Conservation (phyloP, 23 tunicate species). For the Diplosoma virens region DNA sequence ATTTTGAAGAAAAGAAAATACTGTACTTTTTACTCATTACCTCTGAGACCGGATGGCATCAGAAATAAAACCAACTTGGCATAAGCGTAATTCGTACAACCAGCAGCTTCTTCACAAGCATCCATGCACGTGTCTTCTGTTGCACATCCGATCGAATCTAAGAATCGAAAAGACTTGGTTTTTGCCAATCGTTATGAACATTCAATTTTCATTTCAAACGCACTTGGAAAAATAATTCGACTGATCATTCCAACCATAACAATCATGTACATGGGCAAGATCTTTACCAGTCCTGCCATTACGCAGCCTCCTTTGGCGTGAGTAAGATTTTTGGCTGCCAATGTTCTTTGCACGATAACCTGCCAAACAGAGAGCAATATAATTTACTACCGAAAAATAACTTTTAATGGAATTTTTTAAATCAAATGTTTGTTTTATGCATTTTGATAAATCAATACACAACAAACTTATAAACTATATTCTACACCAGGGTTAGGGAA, state of each 20-base stretch:
- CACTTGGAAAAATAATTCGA: slow-evolving; percentile 67
- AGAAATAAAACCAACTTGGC: slow-evolving; percentile 67
- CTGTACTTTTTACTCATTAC: slow-evolving; percentile 4
- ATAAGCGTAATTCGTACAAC: slow-evolving; percentile 82
- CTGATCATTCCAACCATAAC: slow-evolving; percentile 98
- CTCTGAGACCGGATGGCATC: slow-evolving; percentile 79
- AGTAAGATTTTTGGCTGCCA: slow-evolving; percentile 81
- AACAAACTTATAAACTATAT: too few relatives aligned
- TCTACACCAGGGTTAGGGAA: too few relatives aligned
- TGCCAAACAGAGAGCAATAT: slow-evolving; percentile 5
- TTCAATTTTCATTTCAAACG: not conserved
- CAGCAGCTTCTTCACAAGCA: slow-evolving; percentile 42
- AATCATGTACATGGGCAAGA: slow-evolving; percentile 95
- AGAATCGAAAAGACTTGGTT: not conserved
- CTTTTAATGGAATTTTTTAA: too few relatives aligned
- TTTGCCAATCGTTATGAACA: not conserved
- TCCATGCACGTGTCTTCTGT: slow-evolving; percentile 41
- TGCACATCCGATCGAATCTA: slow-evolving; percentile 72
- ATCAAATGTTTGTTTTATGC: too few relatives aligned
- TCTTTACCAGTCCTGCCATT: slow-evolving; percentile 77
- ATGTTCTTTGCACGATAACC: slow-evolving; percentile 96
- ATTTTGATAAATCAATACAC: too few relatives aligned
- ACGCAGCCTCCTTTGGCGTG: slow-evolving; percentile 97
- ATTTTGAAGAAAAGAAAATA: not conserved
- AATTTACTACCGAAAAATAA: too few relatives aligned